phyloP scores from a whole-genome alignment of 2,797 vertebrate species.

The Schizothorax lantsangensis region DNA sequence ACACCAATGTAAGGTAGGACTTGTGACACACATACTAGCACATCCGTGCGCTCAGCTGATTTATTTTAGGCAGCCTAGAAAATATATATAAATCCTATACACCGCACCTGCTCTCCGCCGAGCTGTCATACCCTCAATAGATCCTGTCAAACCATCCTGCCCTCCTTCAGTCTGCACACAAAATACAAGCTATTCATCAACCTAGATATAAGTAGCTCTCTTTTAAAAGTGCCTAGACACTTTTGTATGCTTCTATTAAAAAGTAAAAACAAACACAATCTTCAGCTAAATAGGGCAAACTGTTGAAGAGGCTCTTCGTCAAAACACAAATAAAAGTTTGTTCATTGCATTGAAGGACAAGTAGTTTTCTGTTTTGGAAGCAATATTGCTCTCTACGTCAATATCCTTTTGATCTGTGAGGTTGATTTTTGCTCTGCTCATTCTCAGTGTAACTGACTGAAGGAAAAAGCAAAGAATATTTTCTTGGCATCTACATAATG shows the following conservation, averaged over 20 bases:
- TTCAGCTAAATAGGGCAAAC: conserved; percentile 18
- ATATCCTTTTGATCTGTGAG: background rate
- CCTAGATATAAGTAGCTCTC: background rate
- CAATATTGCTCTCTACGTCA: conserved; percentile 47
- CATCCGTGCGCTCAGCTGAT: background rate
- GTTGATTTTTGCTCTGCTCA: conserved; percentile 34
- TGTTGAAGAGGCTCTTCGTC: conserved; percentile 17
- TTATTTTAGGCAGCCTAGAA: conserved; percentile 15
- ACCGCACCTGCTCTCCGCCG: conserved; percentile 3
- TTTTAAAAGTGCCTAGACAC: conserved; percentile 20
- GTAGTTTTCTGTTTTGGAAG: conserved; percentile 26
- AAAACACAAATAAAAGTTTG: background rate
- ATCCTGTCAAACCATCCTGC: conserved; percentile 3
- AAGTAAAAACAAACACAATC: conserved; percentile 3
- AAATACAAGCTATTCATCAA: conserved; percentile 30
- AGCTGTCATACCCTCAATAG: conserved; percentile 12
- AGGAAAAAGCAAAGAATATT: background rate
- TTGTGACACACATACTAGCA: background rate
- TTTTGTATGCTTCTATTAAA: conserved; percentile 18
- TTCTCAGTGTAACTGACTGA: conserved; percentile 35
- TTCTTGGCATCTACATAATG: conserved; percentile 19
- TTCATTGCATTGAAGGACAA: conserved; percentile 38
- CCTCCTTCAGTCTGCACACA: conserved; percentile 44
- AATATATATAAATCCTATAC: background rate
- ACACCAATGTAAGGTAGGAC: conserved; percentile 94